Conservation (phyloP, 2,113 vertebrate species). For the Mustelus asterias region DNA sequence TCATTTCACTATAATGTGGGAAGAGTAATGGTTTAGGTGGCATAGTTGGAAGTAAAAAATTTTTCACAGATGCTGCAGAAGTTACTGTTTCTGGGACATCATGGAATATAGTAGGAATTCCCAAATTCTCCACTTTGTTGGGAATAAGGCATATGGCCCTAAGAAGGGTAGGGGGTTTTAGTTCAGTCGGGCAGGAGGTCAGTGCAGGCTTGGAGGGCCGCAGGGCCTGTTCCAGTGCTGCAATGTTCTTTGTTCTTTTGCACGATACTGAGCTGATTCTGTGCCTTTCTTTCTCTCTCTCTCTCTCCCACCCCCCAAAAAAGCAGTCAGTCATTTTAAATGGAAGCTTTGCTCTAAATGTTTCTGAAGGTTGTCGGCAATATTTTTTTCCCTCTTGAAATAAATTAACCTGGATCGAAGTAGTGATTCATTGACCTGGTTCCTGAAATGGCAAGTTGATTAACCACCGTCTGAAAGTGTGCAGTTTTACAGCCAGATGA, state of each 20-base stretch:
- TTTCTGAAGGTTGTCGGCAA: not conserved
- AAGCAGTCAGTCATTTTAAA: not conserved
- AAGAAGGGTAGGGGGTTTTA: no score
- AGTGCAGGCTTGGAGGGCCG: no score
- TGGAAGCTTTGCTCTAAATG: not conserved
- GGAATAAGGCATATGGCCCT: no score
- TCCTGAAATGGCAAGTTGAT: not conserved
- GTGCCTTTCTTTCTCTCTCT: no score
- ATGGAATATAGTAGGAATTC: not conserved
- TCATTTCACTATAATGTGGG: not conserved
- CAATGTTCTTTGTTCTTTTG: no score
- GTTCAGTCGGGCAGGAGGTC: no score
- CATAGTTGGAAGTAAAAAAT: conserved; percentile 6
- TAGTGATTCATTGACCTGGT: not conserved
- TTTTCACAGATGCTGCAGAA: not conserved
- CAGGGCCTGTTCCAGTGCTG: no score
- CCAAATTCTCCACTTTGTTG: no score
- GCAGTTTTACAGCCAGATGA: not conserved
- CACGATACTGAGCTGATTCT: no score
- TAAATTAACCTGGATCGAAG: not conserved
- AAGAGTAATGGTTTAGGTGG: not conserved
- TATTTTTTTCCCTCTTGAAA: no score
- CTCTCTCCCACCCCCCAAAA: no score
- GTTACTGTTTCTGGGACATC: not conserved
- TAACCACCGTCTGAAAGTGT: not conserved